These are phyloP conservation scores for Galemys pyrenaicus DNA, from an alignment of 2,113 vertebrate genomes.

Conservation along the genomic window DNA sequence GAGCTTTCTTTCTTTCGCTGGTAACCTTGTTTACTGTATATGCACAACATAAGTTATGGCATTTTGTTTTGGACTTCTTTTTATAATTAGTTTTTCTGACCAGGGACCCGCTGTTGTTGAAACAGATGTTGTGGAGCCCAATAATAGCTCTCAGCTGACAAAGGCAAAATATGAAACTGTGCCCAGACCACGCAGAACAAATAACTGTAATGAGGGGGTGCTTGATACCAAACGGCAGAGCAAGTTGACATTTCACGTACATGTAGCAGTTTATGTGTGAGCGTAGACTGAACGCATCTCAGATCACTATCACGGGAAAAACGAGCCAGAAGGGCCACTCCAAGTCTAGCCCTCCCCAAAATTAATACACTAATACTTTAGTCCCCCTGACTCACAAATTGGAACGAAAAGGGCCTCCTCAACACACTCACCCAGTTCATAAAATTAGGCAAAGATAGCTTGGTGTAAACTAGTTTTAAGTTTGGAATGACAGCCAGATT, in stretches of 20 bases:
- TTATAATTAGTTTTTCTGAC: constrained; percentile 86
- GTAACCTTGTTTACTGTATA: constrained; percentile 80
- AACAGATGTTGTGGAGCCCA: constrained; percentile 85
- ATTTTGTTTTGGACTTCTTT: constrained; percentile 84
- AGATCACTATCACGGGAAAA: background rate
- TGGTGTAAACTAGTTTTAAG: background rate
- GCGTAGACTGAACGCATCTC: background rate
- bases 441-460: background rate
- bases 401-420: background rate
- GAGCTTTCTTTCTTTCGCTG: constrained; percentile 77
- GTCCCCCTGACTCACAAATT: background rate
- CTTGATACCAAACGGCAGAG: constrained; percentile 45
- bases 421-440: background rate
- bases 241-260: background rate
- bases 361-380: background rate
- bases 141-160: constrained; percentile 87
- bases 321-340: background rate
- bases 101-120: constrained; percentile 82
- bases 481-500: background rate
- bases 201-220: constrained; percentile 67
- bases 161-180: constrained; percentile 79
- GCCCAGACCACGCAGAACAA: constrained; percentile 77
- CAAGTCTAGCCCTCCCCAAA: background rate
- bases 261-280: background rate
- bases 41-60: constrained; percentile 72